Percentiles rank a stretch among this genome's conserved stretches.
Conservation (phyloP, 1,140 invertebrate species). For the Sminthurinus signatus region DNA sequence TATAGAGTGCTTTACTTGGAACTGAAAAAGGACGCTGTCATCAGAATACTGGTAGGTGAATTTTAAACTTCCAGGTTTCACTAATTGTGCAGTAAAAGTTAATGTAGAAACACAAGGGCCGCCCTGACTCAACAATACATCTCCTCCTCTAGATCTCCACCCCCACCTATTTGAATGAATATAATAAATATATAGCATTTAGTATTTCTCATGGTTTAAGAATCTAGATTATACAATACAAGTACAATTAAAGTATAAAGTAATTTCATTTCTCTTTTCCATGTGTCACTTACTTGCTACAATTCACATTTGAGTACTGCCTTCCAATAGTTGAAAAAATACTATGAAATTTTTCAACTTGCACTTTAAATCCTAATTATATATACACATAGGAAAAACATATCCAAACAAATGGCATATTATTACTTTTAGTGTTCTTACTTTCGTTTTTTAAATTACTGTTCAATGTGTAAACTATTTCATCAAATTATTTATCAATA, state of each 20-base stretch:
- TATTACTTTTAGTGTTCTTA: too few species aligned
- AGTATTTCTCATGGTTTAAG: too few species aligned
- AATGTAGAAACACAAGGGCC: constrained; percentile 50
- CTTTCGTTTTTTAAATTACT: too few species aligned
- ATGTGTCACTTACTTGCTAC: constrained; percentile 44
- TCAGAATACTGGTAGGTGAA: constrained; percentile 53
- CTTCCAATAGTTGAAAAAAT: constrained; percentile 43
- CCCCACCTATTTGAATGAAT: constrained; percentile 46
- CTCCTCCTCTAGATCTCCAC: constrained; percentile 48
- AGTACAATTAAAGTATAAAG: too few species aligned
- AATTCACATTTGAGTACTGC: constrained; percentile 43
- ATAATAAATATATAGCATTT: too few species aligned
- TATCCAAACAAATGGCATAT: too few species aligned
- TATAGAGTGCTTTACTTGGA: constrained; percentile 47
- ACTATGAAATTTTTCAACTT: constrained; percentile 47
- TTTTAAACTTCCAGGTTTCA: constrained; percentile 49
- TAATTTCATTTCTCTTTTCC: too few species aligned
- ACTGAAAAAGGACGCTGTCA: constrained; percentile 51
- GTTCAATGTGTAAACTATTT: too few species aligned
- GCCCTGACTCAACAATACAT: constrained; percentile 46
- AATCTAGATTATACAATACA: too few species aligned
- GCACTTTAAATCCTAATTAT: constrained; percentile 49
- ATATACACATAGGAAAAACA: too few species aligned
- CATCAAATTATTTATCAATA: too few species aligned
- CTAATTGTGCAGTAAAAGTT: constrained; percentile 49